A percentile compares a stretch with the other conserved stretches of the same genome.
Conservation (phyloP, 1,140 invertebrate species). For the Tribolium castaneum region DNA sequence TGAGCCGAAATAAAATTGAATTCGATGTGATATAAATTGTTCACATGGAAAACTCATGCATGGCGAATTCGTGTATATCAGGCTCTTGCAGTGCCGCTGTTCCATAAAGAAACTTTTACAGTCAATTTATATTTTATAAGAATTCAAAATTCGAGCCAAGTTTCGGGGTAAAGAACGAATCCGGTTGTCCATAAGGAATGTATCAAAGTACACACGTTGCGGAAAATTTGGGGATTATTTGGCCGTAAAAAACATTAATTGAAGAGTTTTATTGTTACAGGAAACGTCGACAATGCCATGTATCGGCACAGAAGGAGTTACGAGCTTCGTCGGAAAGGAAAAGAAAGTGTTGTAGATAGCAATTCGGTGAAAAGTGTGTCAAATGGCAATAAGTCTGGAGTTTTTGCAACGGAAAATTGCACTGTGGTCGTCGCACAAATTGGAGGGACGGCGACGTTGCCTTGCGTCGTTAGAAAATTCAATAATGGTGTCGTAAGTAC, state of each 20-base stretch:
- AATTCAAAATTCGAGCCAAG: slow-evolving; percentile 19
- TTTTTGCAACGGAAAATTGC: slow-evolving; percentile 68
- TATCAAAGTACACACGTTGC: not conserved
- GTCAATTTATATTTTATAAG: slow-evolving; percentile 33
- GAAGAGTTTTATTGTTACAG: slow-evolving; percentile 33
- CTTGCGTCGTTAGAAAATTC: slow-evolving; percentile 76
- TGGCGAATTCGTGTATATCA: not conserved
- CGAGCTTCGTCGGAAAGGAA: slow-evolving; percentile 54
- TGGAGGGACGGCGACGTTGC: slow-evolving; percentile 76
- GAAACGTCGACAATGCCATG: not conserved
- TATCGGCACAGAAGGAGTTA: slow-evolving; percentile 57
- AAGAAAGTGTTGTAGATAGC: slow-evolving; percentile 49
- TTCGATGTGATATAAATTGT: not conserved
- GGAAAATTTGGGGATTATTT: not conserved
- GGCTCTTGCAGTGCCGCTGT: not conserved
- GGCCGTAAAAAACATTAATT: not conserved
- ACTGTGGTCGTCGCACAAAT: slow-evolving; percentile 77
- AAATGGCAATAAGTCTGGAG: slow-evolving; percentile 49
- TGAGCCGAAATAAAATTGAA: not conserved
- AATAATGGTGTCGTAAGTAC: slow-evolving; percentile 78
- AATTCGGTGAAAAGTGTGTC: slow-evolving; percentile 47
- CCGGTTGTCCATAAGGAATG: slow-evolving; percentile 10
- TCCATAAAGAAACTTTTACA: slow-evolving; percentile 10
- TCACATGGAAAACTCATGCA: not conserved
- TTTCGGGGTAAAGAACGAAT: slow-evolving; percentile 12